Evolutionary conservation across 2,797 vertebrate species (phyloP).

Genomic region (Hylomyscus alleni): DNA sequence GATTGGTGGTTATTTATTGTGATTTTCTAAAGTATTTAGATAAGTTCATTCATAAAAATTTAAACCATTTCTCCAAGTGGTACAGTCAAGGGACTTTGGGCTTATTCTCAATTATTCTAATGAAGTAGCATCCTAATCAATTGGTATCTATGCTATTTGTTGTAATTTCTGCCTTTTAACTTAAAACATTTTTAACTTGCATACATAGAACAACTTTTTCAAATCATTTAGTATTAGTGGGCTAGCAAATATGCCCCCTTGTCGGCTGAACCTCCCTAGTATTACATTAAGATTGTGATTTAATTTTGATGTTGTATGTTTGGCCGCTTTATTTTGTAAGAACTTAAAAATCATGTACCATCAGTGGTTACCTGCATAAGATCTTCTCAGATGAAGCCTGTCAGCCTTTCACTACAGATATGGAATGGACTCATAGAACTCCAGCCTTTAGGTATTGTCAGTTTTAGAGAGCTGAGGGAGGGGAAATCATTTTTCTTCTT

Average conservation of each 20-base stretch:
- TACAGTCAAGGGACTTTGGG: background rate
- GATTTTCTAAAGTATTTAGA: background rate
- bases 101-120: background rate
- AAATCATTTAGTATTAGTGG: background rate
- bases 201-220: background rate
- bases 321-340: background rate
- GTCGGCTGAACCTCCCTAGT: background rate
- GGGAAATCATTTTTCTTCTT: background rate
- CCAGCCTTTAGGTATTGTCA: background rate
- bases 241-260: background rate
- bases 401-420: background rate
- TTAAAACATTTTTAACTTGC: background rate
- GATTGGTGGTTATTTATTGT: background rate
- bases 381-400: background rate
- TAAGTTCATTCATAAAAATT: background rate
- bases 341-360: background rate
- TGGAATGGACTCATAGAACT: background rate
- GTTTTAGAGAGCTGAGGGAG: background rate
- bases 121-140: background rate
- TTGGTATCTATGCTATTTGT: background rate
- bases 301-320: background rate
- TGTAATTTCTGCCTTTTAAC: background rate
- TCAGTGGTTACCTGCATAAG: background rate
- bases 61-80: background rate
- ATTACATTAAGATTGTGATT: background rate